phyloP scores from a whole-genome alignment of 2,888 invertebrate genomes.

The Odiellus spinosus region DNA sequence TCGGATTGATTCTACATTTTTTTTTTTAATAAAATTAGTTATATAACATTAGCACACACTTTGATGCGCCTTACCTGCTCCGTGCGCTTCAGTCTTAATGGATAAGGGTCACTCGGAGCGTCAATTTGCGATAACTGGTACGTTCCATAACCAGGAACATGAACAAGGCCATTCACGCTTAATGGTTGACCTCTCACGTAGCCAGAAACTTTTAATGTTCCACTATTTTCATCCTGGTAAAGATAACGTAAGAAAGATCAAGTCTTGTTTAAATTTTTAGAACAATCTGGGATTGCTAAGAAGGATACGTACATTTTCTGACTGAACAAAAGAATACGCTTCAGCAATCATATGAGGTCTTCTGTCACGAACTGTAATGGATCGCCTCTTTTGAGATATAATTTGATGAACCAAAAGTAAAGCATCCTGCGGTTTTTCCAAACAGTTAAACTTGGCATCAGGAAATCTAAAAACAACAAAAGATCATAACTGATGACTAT shows the following conservation, averaged over 20 bases:
- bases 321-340: slow-evolving; percentile 43
- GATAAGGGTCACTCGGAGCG: slow-evolving; percentile 30
- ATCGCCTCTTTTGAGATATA: slow-evolving; percentile 63
- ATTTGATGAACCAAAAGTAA: slow-evolving; percentile 57
- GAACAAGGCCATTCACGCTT: slow-evolving; percentile 72
- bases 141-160: slow-evolving; percentile 82
- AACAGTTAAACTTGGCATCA: slow-evolving; percentile 58
- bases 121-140: slow-evolving; percentile 71
- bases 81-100: slow-evolving; percentile 7
- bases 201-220: slow-evolving; percentile 65
- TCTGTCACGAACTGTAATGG: slow-evolving; percentile 54
- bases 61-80: too few species aligned
- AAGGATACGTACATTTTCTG: slow-evolving; percentile 12
- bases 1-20: too few species aligned
- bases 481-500: background rate
- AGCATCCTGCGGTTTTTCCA: slow-evolving; percentile 47
- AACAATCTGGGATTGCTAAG: background rate
- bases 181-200: slow-evolving; percentile 63
- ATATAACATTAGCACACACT: background rate
- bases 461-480: slow-evolving; percentile 36
- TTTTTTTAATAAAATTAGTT: background rate
- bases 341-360: slow-evolving; percentile 75
- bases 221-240: slow-evolving; percentile 31
- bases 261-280: background rate
- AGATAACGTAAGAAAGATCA: background rate